These are phyloP conservation scores for Aviceda subcristata DNA, from an alignment of 2,113 vertebrate species.

Conservation along the genomic window DNA sequence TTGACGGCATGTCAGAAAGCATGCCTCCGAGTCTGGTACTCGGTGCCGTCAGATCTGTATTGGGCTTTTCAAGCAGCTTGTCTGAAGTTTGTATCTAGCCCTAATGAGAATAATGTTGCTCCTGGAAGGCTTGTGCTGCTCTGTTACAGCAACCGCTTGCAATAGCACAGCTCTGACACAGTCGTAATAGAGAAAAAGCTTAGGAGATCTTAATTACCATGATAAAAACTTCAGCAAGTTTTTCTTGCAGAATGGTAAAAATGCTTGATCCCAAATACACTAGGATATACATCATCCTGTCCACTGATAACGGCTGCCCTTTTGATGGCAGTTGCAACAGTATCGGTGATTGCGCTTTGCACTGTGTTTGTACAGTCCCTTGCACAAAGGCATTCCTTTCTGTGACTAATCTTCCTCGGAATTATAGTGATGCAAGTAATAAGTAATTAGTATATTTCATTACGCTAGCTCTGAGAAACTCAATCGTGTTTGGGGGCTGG, in stretches of 20 bases:
- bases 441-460: constrained; percentile 54
- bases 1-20: not conserved
- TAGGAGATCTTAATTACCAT: not conserved
- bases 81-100: not conserved
- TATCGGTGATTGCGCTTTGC: not conserved
- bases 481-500: not conserved
- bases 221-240: not conserved
- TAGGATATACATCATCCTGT: not conserved
- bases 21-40: not conserved
- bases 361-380: constrained; percentile 33
- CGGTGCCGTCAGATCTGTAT: not conserved
- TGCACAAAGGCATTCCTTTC: constrained; percentile 56
- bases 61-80: not conserved
- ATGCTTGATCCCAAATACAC: not conserved
- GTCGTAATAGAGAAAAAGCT: not conserved
- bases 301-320: not conserved
- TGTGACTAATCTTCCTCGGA: constrained; percentile 62
- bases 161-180: not conserved
- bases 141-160: not conserved
- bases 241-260: not conserved
- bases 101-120: not conserved
- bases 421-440: constrained; percentile 56
- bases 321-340: not conserved
- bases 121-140: not conserved
- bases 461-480: not conserved